Percentiles rank a stretch among this genome's conserved stretches.
phyloP scores from a whole-genome alignment of 2,888 invertebrate genomes.

The Junonia oenone region DNA sequence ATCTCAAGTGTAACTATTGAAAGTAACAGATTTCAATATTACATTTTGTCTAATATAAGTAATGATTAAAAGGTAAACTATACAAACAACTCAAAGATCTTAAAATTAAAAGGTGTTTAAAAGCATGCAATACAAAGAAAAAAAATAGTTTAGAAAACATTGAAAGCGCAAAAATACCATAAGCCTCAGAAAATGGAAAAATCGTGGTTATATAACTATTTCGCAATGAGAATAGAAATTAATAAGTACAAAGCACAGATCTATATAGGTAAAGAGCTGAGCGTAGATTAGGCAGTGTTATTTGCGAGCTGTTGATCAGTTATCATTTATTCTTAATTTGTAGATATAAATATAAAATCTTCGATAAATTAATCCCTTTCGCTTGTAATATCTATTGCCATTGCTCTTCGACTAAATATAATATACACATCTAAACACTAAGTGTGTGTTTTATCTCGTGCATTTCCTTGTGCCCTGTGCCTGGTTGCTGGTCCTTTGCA shows the following conservation, averaged over 20 bases:
- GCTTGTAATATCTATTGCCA: conserved; percentile 45
- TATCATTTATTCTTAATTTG: conserved; percentile 41
- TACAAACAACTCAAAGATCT: background rate
- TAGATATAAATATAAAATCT: conserved; percentile 38
- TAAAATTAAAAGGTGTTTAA: conserved; percentile 4
- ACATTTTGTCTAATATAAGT: background rate
- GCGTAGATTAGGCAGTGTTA: conserved; percentile 77
- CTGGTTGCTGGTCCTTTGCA: conserved; percentile 73
- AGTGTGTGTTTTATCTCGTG: conserved; percentile 52
- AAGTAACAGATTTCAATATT: background rate
- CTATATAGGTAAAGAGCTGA: conserved; percentile 63
- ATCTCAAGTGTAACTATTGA: background rate
- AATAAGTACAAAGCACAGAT: conserved; percentile 64
- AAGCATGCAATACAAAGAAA: conserved; percentile 18
- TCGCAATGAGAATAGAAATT: conserved; percentile 30
- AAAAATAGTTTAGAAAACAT: conserved; percentile 3
- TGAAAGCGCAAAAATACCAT: conserved; percentile 17
- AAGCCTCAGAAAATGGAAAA: conserved; percentile 18
- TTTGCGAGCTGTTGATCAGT: conserved; percentile 67
- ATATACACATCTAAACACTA: conserved; percentile 41
- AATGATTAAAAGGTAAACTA: background rate
- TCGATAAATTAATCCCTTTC: conserved; percentile 32
- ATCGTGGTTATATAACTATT: conserved; percentile 10
- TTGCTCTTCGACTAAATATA: conserved; percentile 56
- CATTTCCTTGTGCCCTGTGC: conserved; percentile 56